Conservation (phyloP, 2,113 vertebrate species). For the Addax nasomaculatus region DNA sequence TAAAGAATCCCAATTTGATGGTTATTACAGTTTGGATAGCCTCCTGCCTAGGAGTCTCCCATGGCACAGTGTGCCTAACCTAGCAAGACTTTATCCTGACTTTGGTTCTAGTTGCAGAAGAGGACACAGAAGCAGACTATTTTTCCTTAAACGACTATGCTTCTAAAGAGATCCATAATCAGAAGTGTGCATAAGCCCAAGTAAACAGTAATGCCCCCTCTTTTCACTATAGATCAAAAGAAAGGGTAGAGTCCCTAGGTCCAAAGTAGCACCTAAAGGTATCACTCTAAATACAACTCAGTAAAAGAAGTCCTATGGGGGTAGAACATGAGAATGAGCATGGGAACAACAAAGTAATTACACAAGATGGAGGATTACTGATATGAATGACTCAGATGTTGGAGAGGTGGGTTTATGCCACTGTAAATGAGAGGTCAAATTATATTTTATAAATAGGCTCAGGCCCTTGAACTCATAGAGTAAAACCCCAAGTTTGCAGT, state of each 20-base stretch:
- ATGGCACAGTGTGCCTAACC: not conserved
- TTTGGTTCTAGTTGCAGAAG: not conserved
- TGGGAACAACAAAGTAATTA: not conserved
- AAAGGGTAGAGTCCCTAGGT: not conserved
- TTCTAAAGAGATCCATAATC: not conserved
- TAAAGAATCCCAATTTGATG: not conserved
- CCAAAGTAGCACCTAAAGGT: not conserved
- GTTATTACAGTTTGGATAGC: not conserved
- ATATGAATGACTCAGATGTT: not conserved
- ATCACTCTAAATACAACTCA: not conserved
- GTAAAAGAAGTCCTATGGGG: not conserved
- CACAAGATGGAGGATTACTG: not conserved
- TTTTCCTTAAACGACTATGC: not conserved
- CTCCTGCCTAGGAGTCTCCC: not conserved
- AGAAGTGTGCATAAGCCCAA: not conserved
- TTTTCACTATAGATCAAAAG: not conserved
- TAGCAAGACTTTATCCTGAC: not conserved
- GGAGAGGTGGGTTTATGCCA: not conserved
- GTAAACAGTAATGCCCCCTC: not conserved
- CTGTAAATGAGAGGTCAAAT: not conserved
- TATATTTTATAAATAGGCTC: not conserved
- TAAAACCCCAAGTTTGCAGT: not conserved
- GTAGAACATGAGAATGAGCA: not conserved
- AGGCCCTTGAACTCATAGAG: not conserved
- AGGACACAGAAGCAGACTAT: not conserved